A percentile compares a stretch with the other conserved stretches of the same genome.
Conservation (phyloP, 1,140 invertebrate genomes). For the Drosophila carrolli region DNA sequence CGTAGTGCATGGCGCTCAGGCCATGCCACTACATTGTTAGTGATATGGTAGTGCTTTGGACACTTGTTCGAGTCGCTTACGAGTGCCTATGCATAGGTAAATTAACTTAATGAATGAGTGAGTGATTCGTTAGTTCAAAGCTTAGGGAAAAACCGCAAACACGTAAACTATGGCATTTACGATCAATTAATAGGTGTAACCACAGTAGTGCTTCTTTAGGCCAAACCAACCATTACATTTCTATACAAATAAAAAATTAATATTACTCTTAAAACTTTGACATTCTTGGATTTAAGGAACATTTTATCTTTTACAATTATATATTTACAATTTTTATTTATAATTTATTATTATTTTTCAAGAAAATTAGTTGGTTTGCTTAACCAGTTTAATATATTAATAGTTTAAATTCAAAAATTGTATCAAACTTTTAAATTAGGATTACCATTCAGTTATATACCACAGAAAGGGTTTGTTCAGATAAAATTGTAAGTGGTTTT, state of each 20-base stretch:
- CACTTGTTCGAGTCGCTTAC: slow-evolving; percentile 20
- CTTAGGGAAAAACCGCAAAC: background rate
- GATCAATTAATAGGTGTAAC: slow-evolving; percentile 16
- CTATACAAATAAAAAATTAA: background rate
- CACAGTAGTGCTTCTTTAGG: background rate
- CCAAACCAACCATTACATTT: background rate
- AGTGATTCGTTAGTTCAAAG: background rate
- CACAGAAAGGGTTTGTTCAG: too few relatives aligned
- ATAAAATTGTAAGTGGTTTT: too few relatives aligned
- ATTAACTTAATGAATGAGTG: slow-evolving; percentile 40
- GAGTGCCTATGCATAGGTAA: slow-evolving; percentile 9
- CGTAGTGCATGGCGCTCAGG: slow-evolving; percentile 15
- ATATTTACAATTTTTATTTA: too few relatives aligned
- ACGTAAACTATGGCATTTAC: background rate
- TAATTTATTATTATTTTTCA: too few relatives aligned
- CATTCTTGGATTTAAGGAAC: too few relatives aligned
- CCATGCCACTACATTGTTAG: slow-evolving; percentile 15
- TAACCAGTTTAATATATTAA: too few relatives aligned
- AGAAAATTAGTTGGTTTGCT: too few relatives aligned
- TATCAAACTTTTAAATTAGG: too few relatives aligned
- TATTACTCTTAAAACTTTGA: background rate
- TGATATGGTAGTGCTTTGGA: slow-evolving; percentile 11
- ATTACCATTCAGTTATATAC: too few relatives aligned
- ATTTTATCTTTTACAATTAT: too few relatives aligned
- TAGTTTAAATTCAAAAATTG: too few relatives aligned